Evolutionary conservation across 2,797 vertebrate genomes (phyloP).

Genomic region (Anniella stebbinsi): DNA sequence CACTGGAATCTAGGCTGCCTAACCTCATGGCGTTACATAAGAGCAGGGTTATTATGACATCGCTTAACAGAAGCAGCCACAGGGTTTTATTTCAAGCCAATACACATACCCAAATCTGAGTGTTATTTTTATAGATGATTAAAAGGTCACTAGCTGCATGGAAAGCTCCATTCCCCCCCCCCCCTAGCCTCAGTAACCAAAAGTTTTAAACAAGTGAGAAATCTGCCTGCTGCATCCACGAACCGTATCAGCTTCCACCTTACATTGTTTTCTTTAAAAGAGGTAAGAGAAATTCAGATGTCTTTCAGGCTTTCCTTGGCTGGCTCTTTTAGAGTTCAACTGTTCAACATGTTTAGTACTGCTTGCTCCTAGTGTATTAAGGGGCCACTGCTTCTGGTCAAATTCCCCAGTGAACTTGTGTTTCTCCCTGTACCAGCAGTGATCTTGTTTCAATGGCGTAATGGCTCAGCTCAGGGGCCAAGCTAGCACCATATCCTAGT

Average conservation of each 20-base stretch:
- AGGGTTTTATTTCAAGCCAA: constrained; percentile 18
- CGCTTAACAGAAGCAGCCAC: constrained; percentile 11
- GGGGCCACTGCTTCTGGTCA: background rate
- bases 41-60: constrained; percentile 13
- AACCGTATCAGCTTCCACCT: background rate
- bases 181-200: background rate
- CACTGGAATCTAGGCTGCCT: background rate
- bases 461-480: background rate
- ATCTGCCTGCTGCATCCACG: background rate
- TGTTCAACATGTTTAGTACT: background rate
- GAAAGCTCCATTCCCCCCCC: background rate
- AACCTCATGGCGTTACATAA: constrained; percentile 9
- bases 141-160: constrained; percentile 4
- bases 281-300: background rate
- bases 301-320: background rate
- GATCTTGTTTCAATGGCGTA: background rate
- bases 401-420: background rate
- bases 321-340: background rate
- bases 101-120: background rate
- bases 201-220: constrained; percentile 1
- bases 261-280: background rate
- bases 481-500: background rate
- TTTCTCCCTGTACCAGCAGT: background rate
- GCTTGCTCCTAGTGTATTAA: background rate
- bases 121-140: constrained; percentile 19